A percentile compares a stretch with the other conserved stretches of the same genome.
phyloP scores from a whole-genome alignment of 2,113 vertebrate genomes.

The Carassius carassius region DNA sequence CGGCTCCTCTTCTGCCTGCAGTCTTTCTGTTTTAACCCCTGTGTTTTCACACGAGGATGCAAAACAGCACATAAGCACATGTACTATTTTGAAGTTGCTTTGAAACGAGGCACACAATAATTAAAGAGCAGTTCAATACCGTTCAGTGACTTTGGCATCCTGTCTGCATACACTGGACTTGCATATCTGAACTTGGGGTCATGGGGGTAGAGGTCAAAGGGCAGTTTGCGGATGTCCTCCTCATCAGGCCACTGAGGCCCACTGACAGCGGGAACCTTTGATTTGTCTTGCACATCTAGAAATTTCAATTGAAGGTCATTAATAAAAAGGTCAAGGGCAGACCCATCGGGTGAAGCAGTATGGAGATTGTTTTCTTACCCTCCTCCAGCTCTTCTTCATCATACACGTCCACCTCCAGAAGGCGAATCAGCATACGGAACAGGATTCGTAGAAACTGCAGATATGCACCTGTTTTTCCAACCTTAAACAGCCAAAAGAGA shows the following conservation, averaged over 20 bases:
- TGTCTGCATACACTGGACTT: conserved; percentile 85
- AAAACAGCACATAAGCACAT: conserved; percentile 33
- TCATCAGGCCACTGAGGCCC: conserved; percentile 88
- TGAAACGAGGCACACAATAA: neutral
- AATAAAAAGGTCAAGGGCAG: neutral
- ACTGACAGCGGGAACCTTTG: conserved; percentile 63
- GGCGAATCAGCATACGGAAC: conserved; percentile 94
- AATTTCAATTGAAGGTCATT: neutral
- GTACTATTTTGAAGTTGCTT: neutral
- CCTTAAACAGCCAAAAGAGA: conserved; percentile 68
- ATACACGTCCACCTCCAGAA: conserved; percentile 95
- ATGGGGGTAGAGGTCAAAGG: conserved; percentile 86
- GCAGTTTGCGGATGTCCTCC: conserved; percentile 87
- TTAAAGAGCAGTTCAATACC: conserved; percentile 67
- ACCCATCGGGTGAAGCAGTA: neutral
- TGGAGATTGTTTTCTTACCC: conserved; percentile 70
- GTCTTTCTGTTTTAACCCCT: conserved; percentile 54
- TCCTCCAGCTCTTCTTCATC: conserved; percentile 89
- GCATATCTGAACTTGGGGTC: conserved; percentile 87
- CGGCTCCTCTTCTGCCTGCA: conserved; percentile 75
- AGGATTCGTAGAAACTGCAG: conserved; percentile 95
- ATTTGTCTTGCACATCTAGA: conserved; percentile 72
- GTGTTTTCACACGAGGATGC: conserved; percentile 68
- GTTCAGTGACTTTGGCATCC: conserved; percentile 78
- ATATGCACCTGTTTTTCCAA: conserved; percentile 97